These are phyloP conservation scores for Coptodon bakossiorum DNA, from an alignment of 2,113 vertebrate genomes.

Conservation along the genomic window DNA sequence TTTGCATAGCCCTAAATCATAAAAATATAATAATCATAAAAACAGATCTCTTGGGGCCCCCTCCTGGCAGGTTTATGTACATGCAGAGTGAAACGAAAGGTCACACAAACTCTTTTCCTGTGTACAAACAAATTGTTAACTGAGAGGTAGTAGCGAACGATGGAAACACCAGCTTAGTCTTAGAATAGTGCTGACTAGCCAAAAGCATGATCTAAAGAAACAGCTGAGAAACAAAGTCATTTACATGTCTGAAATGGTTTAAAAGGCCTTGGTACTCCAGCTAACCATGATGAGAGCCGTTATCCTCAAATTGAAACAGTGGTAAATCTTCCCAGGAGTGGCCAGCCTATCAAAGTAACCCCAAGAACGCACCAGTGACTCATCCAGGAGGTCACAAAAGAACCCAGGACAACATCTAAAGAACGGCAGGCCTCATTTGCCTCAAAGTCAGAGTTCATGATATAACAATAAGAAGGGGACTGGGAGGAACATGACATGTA, in stretches of 20 bases:
- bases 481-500: background rate
- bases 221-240: background rate
- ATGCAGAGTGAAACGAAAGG: background rate
- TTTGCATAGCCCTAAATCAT: background rate
- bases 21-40: background rate
- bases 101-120: background rate
- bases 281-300: background rate
- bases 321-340: background rate
- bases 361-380: background rate
- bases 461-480: background rate
- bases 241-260: background rate
- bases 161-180: background rate
- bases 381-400: background rate
- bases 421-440: background rate
- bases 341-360: background rate
- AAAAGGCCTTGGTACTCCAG: background rate
- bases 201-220: background rate
- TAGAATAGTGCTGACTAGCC: background rate
- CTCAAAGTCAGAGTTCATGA: background rate
- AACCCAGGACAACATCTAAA: background rate
- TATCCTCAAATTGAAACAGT: background rate
- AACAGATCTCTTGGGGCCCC: background rate
- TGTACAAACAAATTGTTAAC: background rate
- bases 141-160: background rate
- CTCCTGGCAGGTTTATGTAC: background rate